Percentiles rank a stretch among this genome's conserved stretches.
Evolutionary conservation across 2,113 vertebrate genomes (phyloP).

Genomic region (Hyperoodon ampullatus): DNA sequence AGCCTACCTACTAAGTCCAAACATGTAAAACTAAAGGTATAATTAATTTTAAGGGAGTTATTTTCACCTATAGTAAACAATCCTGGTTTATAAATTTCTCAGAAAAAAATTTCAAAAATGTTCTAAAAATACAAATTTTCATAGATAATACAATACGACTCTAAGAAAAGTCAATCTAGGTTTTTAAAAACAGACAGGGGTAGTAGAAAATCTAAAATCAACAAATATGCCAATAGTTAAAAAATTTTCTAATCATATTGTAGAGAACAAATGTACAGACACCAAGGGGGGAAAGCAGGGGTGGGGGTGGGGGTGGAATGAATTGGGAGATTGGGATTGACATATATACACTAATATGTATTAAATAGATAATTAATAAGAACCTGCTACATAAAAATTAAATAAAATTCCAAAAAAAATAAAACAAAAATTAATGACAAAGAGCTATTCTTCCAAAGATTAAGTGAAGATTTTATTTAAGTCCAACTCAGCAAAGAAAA

Average conservation of each 20-base stretch:
- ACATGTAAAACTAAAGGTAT: conserved; percentile 32
- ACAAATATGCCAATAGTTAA: not conserved
- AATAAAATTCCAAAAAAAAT: too few species aligned
- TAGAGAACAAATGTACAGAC: too few species aligned
- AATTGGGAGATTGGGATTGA: too few species aligned
- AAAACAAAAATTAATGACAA: conserved; percentile 49
- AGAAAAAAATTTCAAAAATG: not conserved
- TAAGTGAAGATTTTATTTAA: conserved; percentile 57
- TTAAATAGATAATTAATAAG: too few species aligned
- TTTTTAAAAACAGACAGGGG: not conserved
- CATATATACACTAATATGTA: too few species aligned
- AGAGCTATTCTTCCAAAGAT: conserved; percentile 56
- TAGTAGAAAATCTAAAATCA: not conserved
- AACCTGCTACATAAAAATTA: too few species aligned
- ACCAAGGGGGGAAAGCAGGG: too few species aligned
- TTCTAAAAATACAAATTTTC: not conserved
- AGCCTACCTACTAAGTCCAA: not conserved
- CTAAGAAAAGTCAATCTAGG: not conserved
- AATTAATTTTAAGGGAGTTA: conserved; percentile 1
- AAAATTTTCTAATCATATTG: not conserved
- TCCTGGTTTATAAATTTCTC: not conserved
- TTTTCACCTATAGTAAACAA: conserved; percentile 16
- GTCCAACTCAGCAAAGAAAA: conserved; percentile 59
- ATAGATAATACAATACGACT: not conserved
- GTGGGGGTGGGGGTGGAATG: too few species aligned